Evolutionary conservation across 2,888 invertebrate species (phyloP).

Genomic region (Eupithecia subumbrata): DNA sequence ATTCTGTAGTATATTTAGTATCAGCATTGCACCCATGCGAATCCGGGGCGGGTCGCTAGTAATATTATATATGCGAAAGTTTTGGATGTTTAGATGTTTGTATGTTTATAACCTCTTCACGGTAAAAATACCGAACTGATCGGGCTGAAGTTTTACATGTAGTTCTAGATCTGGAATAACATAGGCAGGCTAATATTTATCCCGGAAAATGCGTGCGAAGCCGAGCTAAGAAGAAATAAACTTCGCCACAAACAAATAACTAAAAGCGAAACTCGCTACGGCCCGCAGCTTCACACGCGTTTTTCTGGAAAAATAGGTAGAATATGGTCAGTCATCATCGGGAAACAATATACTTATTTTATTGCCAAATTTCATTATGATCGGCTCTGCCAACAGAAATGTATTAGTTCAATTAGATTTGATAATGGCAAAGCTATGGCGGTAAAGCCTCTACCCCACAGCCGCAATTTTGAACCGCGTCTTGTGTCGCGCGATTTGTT

Average conservation of each 20-base stretch:
- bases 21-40: too few species aligned
- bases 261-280: not conserved
- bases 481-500: too few species aligned
- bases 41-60: too few species aligned
- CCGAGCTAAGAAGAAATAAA: not conserved
- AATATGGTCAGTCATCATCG: not conserved
- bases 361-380: not conserved
- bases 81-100: not conserved
- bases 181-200: not conserved
- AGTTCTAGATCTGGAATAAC: slow-evolving; percentile 1
- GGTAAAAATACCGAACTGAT: not conserved
- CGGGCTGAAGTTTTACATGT: not conserved
- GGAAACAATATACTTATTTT: not conserved
- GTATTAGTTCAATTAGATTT: not conserved
- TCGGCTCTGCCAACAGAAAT: not conserved
- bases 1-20: too few species aligned
- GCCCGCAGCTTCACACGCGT: not conserved
- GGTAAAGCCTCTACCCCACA: too few species aligned
- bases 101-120: not conserved
- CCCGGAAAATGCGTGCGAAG: not conserved
- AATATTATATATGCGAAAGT: not conserved
- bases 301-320: not conserved
- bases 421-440: not conserved
- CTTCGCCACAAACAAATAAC: not conserved
- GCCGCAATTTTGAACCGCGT: too few species aligned